Evolutionary conservation across 2,888 invertebrate species (phyloP), one percentile per base, ranked within the genome.

Genomic region (Scaptomyza flava): DNA sequence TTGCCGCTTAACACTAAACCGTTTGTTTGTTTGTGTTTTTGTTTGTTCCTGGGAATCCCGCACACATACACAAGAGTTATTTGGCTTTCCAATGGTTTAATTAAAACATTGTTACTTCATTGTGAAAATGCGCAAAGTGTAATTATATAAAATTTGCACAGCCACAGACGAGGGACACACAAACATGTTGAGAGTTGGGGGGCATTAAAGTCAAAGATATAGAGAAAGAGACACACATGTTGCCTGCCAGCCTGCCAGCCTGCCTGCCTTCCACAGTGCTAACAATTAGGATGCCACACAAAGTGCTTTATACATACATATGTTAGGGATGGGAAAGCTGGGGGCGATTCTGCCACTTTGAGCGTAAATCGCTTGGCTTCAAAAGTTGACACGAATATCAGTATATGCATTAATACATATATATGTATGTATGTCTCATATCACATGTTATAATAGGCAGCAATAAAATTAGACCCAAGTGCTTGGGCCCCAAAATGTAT

Each of bases 41-140:
- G 58, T 48, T 62, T 53, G 77, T 62, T 47, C 52, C 72, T 68
- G 68, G 50, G 62, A 72, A 64, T 69, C 77, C 74, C 81, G 66
- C 69, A 72, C 33, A 33, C 33, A 69, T 71, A 81, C 77, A 79
- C 79, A 83, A 79, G 87, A 85, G 89, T 89, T 85, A 85, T 85
- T 85, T 89, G 84, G 84, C 85, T 84, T 87, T 84, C 79, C 77
- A 84, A 84, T 87, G 84, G 84, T 84, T 84, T 85, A 85, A 85
- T 85, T 85, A 85, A 85, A 85, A 85, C 84, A 85, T 85, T 85
- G 84, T 85, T 89, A 85, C 89, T 85, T 85, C 84, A 85, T 85
- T 85, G 87, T 89, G 87, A 87, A 89, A 85, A 89, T 89, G 85
- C 85, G 84, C 88, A 87, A 81, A 85, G 89, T 87, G 89, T 85